phyloP scores from a whole-genome alignment of 2,797 vertebrate genomes.

The Falco novaeseelandiae region DNA sequence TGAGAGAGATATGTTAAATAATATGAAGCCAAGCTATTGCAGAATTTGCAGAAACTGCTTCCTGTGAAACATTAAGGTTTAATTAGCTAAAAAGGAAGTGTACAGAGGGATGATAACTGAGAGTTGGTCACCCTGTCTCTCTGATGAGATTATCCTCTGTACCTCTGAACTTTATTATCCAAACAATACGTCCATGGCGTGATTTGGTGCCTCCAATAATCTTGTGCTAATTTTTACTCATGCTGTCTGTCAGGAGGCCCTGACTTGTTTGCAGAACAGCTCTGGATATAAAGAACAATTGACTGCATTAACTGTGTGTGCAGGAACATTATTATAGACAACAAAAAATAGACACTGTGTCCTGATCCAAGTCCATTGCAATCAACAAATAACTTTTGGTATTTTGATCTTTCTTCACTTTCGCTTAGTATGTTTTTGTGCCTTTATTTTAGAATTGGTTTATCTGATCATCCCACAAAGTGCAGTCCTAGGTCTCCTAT shows the following conservation, averaged over 20 bases:
- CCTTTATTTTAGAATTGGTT: not conserved
- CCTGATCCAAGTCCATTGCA: not conserved
- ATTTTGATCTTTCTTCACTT: not conserved
- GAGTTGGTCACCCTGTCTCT: constrained; percentile 75
- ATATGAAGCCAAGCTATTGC: constrained; percentile 74
- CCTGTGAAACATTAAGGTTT: constrained; percentile 79
- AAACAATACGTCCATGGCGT: constrained; percentile 77
- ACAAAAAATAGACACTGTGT: not conserved
- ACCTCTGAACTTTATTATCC: constrained; percentile 83
- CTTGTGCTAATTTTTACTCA: constrained; percentile 73
- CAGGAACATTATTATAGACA: not conserved
- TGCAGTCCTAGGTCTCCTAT: not conserved
- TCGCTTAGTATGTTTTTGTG: not conserved
- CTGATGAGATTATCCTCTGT: constrained; percentile 79
- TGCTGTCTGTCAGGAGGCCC: constrained; percentile 66
- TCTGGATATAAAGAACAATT: not conserved
- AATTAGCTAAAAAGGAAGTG: constrained; percentile 86
- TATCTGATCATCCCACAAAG: not conserved
- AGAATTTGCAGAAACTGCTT: constrained; percentile 77
- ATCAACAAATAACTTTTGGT: not conserved
- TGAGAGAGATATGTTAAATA: constrained; percentile 73
- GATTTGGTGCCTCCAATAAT: constrained; percentile 75
- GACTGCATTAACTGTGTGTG: not conserved
- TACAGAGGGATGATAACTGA: constrained; percentile 78
- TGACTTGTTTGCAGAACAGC: constrained; percentile 29